phyloP scores from a whole-genome alignment of 2,797 vertebrate genomes.

The Spinibarbus caldwelli region DNA sequence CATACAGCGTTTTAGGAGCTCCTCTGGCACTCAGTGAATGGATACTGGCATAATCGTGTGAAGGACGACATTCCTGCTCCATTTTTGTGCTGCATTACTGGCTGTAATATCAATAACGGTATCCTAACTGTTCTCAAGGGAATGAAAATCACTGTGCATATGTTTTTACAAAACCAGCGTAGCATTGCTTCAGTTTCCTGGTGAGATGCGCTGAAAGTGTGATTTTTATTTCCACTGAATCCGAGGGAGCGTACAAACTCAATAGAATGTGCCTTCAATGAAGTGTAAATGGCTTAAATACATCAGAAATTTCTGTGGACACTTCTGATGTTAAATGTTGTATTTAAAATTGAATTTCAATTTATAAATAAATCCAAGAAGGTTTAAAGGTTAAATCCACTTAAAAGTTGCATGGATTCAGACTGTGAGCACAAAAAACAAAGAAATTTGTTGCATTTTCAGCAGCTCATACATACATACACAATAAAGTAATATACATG shows the following conservation, averaged over 20 bases:
- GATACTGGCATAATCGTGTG: slow-evolving; percentile 45
- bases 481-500: neutral
- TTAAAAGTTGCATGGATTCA: neutral
- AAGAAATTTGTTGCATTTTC: neutral
- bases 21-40: slow-evolving; percentile 40
- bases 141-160: neutral
- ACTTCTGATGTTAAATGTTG: neutral
- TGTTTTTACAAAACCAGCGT: neutral
- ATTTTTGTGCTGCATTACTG: neutral
- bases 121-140: neutral
- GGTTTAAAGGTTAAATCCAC: neutral
- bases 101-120: neutral
- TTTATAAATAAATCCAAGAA: neutral
- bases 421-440: neutral
- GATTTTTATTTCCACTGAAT: neutral
- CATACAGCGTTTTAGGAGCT: slow-evolving; percentile 26
- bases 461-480: neutral
- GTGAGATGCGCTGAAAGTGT: neutral
- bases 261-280: neutral
- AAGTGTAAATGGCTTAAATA: neutral
- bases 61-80: slow-evolving; percentile 6
- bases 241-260: neutral
- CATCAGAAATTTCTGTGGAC: neutral
- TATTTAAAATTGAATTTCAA: neutral
- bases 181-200: neutral